phyloP scores from a whole-genome alignment of 2,888 invertebrate genomes.

The Omphaloscelis lunosa region DNA sequence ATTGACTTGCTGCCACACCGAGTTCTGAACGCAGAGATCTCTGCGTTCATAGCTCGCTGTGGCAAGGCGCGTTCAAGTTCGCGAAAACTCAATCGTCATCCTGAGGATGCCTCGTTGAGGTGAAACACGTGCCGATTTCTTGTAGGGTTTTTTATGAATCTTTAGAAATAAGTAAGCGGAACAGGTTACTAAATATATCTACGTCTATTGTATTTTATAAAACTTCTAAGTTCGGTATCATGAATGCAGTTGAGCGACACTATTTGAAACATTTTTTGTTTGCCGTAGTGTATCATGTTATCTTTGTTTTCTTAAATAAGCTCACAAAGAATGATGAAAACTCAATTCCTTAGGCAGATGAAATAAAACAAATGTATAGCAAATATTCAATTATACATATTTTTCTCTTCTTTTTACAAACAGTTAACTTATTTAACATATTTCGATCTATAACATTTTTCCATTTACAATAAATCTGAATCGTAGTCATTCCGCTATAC shows the following conservation, averaged over 20 bases:
- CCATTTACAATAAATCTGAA: slow-evolving; percentile 89
- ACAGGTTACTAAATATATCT: no score
- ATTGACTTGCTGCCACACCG: no score
- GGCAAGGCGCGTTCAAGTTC: no score
- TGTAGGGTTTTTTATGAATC: no score
- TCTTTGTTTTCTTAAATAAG: not conserved
- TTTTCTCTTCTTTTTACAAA: slow-evolving; percentile 90
- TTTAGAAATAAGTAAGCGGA: no score
- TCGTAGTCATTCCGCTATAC: slow-evolving; percentile 89
- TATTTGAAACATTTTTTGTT: not conserved
- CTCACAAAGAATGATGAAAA: not conserved
- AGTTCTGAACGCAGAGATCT: no score
- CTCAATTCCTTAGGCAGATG: not conserved
- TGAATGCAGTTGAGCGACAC: not conserved
- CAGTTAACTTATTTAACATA: slow-evolving; percentile 90
- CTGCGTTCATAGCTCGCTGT: no score
- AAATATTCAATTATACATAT: slow-evolving; percentile 91
- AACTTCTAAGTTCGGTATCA: not conserved
- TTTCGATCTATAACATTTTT: slow-evolving; percentile 88
- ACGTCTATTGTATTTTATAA: no score
- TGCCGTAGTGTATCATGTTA: not conserved
- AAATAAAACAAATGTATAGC: slow-evolving; percentile 85
- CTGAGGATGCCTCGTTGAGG: no score
- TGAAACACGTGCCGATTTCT: no score
- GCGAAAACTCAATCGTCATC: no score